These are phyloP conservation scores for Ptychadena robeensis DNA, from an alignment of 2,797 vertebrate genomes.

Conservation along the genomic window DNA sequence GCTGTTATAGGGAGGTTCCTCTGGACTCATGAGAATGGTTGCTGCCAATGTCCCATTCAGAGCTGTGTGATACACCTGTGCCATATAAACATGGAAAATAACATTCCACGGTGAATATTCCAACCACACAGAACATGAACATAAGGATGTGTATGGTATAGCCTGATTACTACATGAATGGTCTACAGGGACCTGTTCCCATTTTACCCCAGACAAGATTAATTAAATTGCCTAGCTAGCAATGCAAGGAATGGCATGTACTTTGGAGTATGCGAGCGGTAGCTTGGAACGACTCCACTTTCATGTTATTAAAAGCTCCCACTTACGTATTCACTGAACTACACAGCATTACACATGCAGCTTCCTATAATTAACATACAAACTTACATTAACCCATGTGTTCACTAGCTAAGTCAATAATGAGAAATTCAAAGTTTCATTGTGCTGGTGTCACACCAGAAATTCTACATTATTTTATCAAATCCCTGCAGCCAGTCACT, in stretches of 20 bases:
- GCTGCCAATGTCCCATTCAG: neutral
- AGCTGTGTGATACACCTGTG: neutral
- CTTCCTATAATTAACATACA: neutral
- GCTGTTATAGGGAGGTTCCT: no score
- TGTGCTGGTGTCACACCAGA: neutral
- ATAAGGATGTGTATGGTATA: neutral
- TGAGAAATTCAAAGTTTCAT: neutral
- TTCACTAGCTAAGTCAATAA: neutral
- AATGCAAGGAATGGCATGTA: constrained; percentile 67
- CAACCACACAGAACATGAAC: neutral
- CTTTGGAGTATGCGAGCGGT: constrained; percentile 64
- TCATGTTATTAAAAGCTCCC: constrained; percentile 14
- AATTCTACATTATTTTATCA: neutral
- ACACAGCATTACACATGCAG: neutral
- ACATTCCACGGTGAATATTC: neutral
- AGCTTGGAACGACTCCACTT: constrained; percentile 49
- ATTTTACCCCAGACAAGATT: constrained; percentile 58
- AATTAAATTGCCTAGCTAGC: constrained; percentile 65
- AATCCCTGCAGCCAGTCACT: neutral
- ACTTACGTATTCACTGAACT: constrained; percentile 17
- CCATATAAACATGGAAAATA: neutral
- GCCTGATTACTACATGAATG: constrained; percentile 46
- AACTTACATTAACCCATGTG: neutral
- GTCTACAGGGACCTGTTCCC: constrained; percentile 46
- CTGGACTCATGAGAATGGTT: neutral